Conservation (phyloP, 2,113 vertebrate genomes). For the Pangasianodon hypophthalmus region DNA sequence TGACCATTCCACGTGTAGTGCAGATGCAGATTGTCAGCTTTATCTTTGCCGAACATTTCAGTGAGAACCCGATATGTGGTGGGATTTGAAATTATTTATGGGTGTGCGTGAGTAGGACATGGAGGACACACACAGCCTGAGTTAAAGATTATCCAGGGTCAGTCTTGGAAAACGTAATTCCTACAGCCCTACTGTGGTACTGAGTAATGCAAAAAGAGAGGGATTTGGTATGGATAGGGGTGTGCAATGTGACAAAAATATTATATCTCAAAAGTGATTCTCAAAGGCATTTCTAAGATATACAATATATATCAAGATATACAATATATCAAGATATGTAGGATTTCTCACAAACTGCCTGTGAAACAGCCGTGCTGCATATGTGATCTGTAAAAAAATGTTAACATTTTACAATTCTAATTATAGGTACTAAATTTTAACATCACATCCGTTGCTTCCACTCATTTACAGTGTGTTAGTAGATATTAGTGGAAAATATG, state of each 20-base stretch:
- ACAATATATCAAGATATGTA: too few relatives aligned
- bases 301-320: too few relatives aligned
- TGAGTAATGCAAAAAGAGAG: neutral
- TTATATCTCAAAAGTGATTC: too few relatives aligned
- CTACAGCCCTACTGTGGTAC: neutral
- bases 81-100: neutral
- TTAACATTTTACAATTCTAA: too few relatives aligned
- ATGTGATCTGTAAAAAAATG: too few relatives aligned
- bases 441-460: too few relatives aligned
- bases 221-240: neutral
- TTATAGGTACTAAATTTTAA: too few relatives aligned
- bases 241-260: neutral
- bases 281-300: too few relatives aligned
- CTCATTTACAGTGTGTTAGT: neutral
- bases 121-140: neutral
- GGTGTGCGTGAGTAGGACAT: neutral
- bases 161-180: neutral
- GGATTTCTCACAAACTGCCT: neutral
- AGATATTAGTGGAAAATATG: neutral
- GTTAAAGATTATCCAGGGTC: neutral
- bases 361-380: too few relatives aligned
- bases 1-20: neutral
- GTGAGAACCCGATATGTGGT: neutral
- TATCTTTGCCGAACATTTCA: neutral
- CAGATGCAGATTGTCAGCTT: neutral